Base-by-base conservation (phyloP, 2,113 vertebrate species). In the Orcinus orca region DNA sequence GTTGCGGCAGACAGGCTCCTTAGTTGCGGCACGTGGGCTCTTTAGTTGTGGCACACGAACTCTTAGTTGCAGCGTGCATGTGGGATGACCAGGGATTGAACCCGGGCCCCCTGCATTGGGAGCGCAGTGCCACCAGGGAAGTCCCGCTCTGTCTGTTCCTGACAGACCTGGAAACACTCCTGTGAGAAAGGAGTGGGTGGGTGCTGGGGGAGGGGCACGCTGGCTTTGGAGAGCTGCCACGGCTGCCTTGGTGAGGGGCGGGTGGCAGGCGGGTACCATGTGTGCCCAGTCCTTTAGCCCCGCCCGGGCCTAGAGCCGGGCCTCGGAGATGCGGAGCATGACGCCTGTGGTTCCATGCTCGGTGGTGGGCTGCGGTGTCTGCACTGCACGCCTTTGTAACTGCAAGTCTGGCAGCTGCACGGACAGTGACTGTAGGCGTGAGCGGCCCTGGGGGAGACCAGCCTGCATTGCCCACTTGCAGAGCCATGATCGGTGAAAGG, bases 341-440 rank as follows among this genome's bases (percentile, higher is more conserved):
- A 4, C 1, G 33, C 1, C 2, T 4, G 2, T 0, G 14, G 53
- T 6, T 6, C 63, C 0, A 2, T 14, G n/a, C 26, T 4, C 8
- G 0, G 36, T 0, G 20, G 62, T 14, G 1, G 0, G 67, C 68
- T 18, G 13, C 33, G 29, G 62, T n/a, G 79, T 60, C 55, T 1
- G 1, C 12, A 0, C 31, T 2, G 1, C 44, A 15, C 8, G 6
- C 15, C 60, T 33, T 44, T 23, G 29, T 15, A 29, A 9, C 60
- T 8, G 36, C 6, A 53, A 38, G 15, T 33, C 60, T 44, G 18
- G 15, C 53, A 53, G 53, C 53, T 53, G 53, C 53, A 6, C 53
- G 1, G 53, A 53, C 53, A 53, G 13, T 10, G 33, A n/a, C 88
- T 4, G 5, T 44, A 50, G n/a, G 63, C 26, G 18, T 26, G 33